A percentile compares a stretch with the other conserved stretches of the same genome.
phyloP scores from a whole-genome alignment of 1,140 invertebrate species.

The Polyergus mexicanus region DNA sequence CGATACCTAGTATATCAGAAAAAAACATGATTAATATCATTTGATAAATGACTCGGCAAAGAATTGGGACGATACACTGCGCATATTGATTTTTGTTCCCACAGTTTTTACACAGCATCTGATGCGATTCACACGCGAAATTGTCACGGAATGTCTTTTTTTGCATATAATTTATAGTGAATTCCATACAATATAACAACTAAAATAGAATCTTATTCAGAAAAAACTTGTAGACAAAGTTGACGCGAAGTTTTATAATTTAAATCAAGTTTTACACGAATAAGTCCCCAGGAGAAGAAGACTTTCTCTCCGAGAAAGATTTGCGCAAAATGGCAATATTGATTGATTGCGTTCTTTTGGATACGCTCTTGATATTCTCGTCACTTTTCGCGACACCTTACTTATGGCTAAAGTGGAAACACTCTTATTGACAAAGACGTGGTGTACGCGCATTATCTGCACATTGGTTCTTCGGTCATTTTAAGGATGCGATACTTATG shows the following conservation, averaged over 20 bases:
- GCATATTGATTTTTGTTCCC: background rate
- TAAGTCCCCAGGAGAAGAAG: background rate
- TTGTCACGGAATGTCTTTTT: background rate
- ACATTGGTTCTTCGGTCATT: slow-evolving; percentile 79
- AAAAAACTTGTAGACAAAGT: background rate
- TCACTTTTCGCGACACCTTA: slow-evolving; percentile 22
- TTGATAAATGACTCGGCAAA: background rate
- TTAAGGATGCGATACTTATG: slow-evolving; percentile 75
- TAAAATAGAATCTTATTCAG: background rate
- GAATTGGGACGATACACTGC: too few species aligned
- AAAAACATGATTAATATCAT: background rate
- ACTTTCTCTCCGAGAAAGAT: slow-evolving; percentile 62
- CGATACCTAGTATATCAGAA: background rate
- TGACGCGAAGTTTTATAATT: background rate
- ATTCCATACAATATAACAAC: background rate
- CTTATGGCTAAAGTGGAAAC: slow-evolving; percentile 74
- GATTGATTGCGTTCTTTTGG: background rate
- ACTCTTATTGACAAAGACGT: slow-evolving; percentile 78
- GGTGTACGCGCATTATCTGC: slow-evolving; percentile 73
- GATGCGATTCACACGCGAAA: background rate
- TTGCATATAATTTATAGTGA: background rate
- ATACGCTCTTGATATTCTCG: background rate
- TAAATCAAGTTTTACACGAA: slow-evolving; percentile 76
- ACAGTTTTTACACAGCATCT: background rate
- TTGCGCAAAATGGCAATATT: slow-evolving; percentile 29